Percentiles rank a stretch among this genome's conserved stretches.
These are phyloP conservation scores for Gephyroberyx darwinii DNA, from an alignment of 2,797 vertebrate species.

Conservation along the genomic window DNA sequence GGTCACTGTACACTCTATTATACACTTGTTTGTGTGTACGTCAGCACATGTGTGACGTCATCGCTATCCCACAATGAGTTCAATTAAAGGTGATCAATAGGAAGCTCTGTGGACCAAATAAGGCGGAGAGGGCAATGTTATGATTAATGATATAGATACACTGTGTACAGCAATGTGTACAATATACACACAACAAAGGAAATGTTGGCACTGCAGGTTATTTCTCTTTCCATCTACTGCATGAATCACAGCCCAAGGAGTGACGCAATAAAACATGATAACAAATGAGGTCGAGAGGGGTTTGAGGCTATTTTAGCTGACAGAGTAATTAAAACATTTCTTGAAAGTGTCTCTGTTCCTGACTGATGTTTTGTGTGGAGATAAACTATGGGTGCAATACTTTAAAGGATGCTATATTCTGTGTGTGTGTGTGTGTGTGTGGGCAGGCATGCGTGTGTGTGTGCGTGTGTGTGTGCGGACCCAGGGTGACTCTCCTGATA, in stretches of 20 bases:
- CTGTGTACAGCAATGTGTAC: constrained; percentile 14
- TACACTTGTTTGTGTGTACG: not conserved
- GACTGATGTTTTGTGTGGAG: constrained; percentile 22
- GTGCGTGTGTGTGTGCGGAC: constrained; percentile 19
- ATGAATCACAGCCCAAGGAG: constrained; percentile 41
- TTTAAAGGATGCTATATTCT: constrained; percentile 3
- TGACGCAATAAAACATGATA: constrained; percentile 36
- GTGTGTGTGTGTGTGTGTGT: constrained; percentile 4
- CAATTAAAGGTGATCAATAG: constrained; percentile 39
- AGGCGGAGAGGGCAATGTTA: not conserved
- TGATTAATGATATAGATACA: constrained; percentile 44
- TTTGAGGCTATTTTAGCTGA: constrained; percentile 29
- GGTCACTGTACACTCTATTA: constrained; percentile 35
- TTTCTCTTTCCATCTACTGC: constrained; percentile 19
- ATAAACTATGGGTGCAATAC: constrained; percentile 16
- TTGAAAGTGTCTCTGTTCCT: constrained; percentile 19
- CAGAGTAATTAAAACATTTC: constrained; percentile 28
- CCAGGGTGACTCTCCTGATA: constrained; percentile 46
- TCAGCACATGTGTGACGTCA: constrained; percentile 26
- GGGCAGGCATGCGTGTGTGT: not conserved
- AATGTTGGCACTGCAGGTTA: constrained; percentile 23
- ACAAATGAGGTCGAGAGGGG: constrained; percentile 39
- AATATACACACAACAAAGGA: not conserved
- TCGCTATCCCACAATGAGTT: constrained; percentile 28
- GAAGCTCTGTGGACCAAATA: constrained; percentile 16